Evolutionary conservation across 2,888 invertebrate genomes (phyloP).

Genomic region (Herminia tarsipennalis): DNA sequence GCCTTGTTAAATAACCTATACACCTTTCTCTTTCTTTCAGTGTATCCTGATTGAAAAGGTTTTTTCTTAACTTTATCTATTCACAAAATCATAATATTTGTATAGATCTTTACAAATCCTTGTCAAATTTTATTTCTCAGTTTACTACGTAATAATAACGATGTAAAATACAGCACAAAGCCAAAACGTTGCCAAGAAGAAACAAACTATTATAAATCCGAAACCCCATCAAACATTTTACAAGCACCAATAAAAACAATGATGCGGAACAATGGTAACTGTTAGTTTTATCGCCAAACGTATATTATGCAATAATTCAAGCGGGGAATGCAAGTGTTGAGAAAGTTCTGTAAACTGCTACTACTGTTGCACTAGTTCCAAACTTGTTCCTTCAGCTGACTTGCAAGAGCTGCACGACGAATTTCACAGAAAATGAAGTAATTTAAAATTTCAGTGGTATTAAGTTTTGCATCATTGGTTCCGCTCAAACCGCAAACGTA

Average conservation of each 20-base stretch:
- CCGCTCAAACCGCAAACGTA: conserved; percentile 42
- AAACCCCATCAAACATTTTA: conserved; percentile 56
- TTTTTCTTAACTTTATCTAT: too few species aligned
- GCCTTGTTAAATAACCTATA: too few species aligned
- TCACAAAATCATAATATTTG: too few species aligned
- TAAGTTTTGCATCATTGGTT: conserved; percentile 54
- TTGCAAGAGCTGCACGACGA: conserved; percentile 42
- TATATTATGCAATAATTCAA: conserved; percentile 76
- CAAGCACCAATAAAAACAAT: conserved; percentile 69
- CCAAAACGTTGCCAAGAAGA: conserved; percentile 31
- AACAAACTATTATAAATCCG: conserved; percentile 32
- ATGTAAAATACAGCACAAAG: too few species aligned
- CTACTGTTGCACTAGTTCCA: conserved; percentile 51
- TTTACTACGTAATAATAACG: too few species aligned
- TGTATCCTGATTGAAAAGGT: too few species aligned
- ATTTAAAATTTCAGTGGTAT: conserved; percentile 53
- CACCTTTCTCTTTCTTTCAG: too few species aligned
- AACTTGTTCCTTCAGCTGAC: conserved; percentile 57
- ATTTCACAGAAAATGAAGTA: conserved; percentile 62
- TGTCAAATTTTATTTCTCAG: neutral
- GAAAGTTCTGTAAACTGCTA: conserved; percentile 57
- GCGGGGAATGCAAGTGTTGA: conserved; percentile 70
- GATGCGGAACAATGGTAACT: conserved; percentile 61
- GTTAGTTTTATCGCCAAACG: conserved; percentile 66
- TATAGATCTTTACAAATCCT: too few species aligned